Evolutionary conservation across 2,888 invertebrate species (phyloP), one percentile per base, ranked within the genome.

Genomic region (Coecobrya sp.): DNA sequence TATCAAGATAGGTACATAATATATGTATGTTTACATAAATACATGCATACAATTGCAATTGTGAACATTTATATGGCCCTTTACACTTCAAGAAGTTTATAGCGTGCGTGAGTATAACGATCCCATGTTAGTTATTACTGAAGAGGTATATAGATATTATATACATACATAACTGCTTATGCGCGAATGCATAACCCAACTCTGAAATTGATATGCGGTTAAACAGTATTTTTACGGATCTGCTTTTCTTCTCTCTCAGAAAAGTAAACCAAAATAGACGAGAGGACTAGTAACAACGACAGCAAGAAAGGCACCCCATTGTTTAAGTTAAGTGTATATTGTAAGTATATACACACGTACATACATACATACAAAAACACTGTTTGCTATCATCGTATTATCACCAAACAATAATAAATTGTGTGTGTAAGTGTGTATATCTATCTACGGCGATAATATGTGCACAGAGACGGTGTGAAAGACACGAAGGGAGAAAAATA

Each of bases 191-290:
- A 76, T 70, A 76, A 76, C 16, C 76, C 49, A 49, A 22, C 79
- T 62, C 27, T 62, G 55, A 22, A 76, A 55, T 62, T 36, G 42
- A 30, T 88, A 81, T 70, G 70, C 55, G 59, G 89, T 70, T 55
- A n/a, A 87, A 45, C 73, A 11, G 36, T 82, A 42, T 89, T 89
- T 89, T 89, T 89, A 89, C 89, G 68, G 89, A 89, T 89, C 82
- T 82, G 36, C 62, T 82, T 82, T 62, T 62, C 82, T 62, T 82
- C 62, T 62, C 19, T 30, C 19, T 30, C 16, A 10, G 70, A 89
- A 89, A 82, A 70, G 70, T 42, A 55, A 82, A 62, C 79, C 19
- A 70, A 82, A 52, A 81, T 59, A 79, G 65, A 81, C n/a, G 87
- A 86, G 55, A 73, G 42, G 73, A 49, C 49, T 49, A 49, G 5